A percentile compares a stretch with the other conserved stretches of the same genome.
Evolutionary conservation across 2,797 vertebrate species (phyloP).

Genomic region (Coracias cyanogaster): DNA sequence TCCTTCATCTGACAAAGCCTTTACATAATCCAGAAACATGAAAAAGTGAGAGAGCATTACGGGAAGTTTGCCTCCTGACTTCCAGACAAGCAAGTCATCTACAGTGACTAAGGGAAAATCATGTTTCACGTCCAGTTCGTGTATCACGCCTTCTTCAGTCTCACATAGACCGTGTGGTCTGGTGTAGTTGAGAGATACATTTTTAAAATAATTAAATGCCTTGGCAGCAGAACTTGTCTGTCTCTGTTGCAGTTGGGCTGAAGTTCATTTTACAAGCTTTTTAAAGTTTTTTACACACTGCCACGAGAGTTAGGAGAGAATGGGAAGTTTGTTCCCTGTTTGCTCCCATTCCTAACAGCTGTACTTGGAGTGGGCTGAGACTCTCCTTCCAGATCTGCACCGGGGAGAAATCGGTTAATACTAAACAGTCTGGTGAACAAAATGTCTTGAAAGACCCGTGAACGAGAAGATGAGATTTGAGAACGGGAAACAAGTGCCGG

Average conservation of each 20-base stretch:
- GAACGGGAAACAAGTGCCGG: neutral
- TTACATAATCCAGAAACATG: neutral
- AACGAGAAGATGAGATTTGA: neutral
- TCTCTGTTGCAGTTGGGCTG: neutral
- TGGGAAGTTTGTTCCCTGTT: neutral
- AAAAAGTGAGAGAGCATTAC: neutral
- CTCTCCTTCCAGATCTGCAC: neutral
- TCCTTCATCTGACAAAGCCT: neutral
- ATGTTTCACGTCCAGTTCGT: neutral
- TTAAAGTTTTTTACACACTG: neutral
- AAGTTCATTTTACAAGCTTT: neutral
- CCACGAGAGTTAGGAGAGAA: neutral
- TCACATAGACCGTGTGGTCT: neutral
- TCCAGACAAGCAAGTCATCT: constrained; percentile 24
- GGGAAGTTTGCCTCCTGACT: constrained; percentile 24
- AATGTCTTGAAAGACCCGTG: neutral
- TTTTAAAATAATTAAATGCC: neutral
- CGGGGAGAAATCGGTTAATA: neutral
- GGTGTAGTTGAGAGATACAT: neutral
- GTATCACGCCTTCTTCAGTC: neutral
- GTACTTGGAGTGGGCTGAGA: too few relatives aligned
- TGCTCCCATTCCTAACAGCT: too few relatives aligned
- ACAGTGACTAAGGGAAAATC: constrained; percentile 48
- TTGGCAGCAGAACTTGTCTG: neutral
- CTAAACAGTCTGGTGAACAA: neutral